Base-by-base conservation (phyloP, 1,140 invertebrate genomes). In the Zaprionus capensis region DNA sequence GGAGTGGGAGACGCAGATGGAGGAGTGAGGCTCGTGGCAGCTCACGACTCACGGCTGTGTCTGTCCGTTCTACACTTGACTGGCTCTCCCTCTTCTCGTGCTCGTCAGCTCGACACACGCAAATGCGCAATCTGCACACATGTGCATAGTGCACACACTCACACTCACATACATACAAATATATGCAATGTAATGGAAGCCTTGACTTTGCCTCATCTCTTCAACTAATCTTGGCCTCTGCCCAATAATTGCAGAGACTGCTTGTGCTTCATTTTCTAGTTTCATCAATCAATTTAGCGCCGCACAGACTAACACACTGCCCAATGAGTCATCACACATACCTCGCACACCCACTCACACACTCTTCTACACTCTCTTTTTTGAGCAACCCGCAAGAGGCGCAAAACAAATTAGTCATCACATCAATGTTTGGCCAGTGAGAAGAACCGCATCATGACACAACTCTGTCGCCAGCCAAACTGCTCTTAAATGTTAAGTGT, bases 401-500 rank as follows among this genome's bases (percentile, higher is more conserved):
- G 71, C 80, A 82, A 81, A 86, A 86, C 76, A 80, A 77, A 83
- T 86, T 86, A 86, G 82, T 86, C 83, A 86, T 80, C 83, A 22
- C 61, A 56, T 53, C 51, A 70, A 41, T 28, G 31, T 62, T 70
- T 70, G 28, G 12, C n/a, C 66, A 31, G 34, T 4, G 31, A 69
- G 20, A 59, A 28, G 41, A 46, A 20, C 22, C 53, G 17, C 24
- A 34, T 56, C 20, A 75, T 75, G 58, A 64, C 49, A 69, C 49
- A 75, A 69, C 41, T 62, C n/a, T 75, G 66, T 75, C 59, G 38
- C 58, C 72, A 70, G 28, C 58, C 38, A 59, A 58, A 31, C 22
- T 36, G 57, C 36, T 46, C 41, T 44, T 31, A 38, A 22, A 20
- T 20, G 20, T 20, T 20, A 58, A 12, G 36, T 22, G 59, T 31